These are phyloP conservation scores for Rhombomys opimus DNA, from an alignment of 2,113 vertebrate species.

Conservation along the genomic window DNA sequence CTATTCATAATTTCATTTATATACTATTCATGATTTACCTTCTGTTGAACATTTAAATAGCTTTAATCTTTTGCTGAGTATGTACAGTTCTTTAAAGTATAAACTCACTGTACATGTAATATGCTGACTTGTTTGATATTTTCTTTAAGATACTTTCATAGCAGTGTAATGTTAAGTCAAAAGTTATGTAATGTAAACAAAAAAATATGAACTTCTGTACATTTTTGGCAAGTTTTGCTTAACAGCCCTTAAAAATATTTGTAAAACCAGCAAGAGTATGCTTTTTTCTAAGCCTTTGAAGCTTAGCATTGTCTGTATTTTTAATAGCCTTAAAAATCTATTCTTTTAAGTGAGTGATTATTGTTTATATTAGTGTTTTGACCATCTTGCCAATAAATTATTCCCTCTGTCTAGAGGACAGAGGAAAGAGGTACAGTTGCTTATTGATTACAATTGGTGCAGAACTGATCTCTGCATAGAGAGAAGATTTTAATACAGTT, in stretches of 20 bases:
- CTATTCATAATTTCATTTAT: background rate
- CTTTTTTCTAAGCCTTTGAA: background rate
- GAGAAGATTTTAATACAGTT: background rate
- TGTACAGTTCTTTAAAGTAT: background rate
- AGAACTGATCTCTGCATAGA: background rate
- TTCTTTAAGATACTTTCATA: background rate
- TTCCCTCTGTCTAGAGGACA: background rate
- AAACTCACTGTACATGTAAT: background rate
- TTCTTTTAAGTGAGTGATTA: background rate
- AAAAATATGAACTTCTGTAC: background rate
- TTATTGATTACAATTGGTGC: background rate
- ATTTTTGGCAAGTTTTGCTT: background rate
- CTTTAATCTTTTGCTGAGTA: background rate
- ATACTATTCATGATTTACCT: background rate
- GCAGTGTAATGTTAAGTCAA: background rate
- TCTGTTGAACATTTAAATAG: background rate
- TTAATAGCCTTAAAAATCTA: background rate
- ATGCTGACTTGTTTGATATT: background rate
- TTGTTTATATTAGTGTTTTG: background rate
- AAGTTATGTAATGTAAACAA: background rate
- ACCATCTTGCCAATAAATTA: background rate
- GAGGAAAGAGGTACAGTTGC: slow-evolving; percentile 5
- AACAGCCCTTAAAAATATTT: background rate
- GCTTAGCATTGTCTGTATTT: background rate
- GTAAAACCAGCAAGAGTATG: background rate